phyloP scores from a whole-genome alignment of 1,140 invertebrate genomes.

The Dreissena polymorpha region DNA sequence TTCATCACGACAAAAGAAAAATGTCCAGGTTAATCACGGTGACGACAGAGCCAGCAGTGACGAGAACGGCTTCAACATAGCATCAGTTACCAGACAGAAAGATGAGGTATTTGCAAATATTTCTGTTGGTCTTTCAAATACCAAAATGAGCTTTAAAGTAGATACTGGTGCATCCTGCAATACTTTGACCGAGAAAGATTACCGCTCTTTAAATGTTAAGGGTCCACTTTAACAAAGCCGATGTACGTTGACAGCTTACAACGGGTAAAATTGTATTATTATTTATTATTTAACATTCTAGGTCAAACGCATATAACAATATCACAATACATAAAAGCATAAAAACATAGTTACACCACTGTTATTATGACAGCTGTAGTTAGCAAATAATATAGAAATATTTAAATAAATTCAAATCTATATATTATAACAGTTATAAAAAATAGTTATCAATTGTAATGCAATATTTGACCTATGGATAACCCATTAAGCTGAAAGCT shows the following conservation, averaged over 20 bases:
- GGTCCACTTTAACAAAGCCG: not conserved
- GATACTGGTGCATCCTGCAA: not conserved
- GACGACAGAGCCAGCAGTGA: not conserved
- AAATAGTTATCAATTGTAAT: too few relatives aligned
- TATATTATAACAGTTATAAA: too few relatives aligned
- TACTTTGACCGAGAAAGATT: not conserved
- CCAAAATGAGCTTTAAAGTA: not conserved
- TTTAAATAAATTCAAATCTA: too few relatives aligned
- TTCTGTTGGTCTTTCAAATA: not conserved
- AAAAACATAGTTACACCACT: too few relatives aligned
- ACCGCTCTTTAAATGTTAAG: not conserved
- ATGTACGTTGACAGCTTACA: not conserved
- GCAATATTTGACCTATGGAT: too few relatives aligned
- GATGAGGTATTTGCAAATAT: slow-evolving; percentile 9
- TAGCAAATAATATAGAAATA: too few relatives aligned
- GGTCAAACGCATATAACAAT: too few relatives aligned
- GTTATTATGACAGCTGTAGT: too few relatives aligned
- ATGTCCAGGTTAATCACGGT: not conserved
- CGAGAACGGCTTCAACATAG: too few relatives aligned
- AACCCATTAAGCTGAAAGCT: too few relatives aligned
- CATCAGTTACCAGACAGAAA: not conserved
- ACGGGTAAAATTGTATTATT: not conserved
- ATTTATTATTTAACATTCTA: too few relatives aligned
- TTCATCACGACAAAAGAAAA: not conserved
- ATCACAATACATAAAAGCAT: too few relatives aligned